Evolutionary conservation across 2,113 vertebrate genomes (phyloP).

Genomic region (Oxygymnocypris stewartii): DNA sequence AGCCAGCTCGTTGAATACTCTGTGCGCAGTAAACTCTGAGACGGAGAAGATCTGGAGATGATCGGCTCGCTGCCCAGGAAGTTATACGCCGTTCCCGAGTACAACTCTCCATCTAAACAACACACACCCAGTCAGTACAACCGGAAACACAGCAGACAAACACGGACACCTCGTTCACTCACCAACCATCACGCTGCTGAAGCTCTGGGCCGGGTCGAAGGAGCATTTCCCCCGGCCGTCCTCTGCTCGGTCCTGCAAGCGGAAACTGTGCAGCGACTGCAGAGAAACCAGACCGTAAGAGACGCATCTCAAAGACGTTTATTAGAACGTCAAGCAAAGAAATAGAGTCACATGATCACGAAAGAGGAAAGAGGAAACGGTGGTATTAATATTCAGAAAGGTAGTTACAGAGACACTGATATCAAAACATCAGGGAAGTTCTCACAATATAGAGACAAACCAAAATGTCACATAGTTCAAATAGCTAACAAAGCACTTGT

Average conservation of each 20-base stretch:
- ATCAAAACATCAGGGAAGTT: not conserved
- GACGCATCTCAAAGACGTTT: not conserved
- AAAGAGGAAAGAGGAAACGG: not conserved
- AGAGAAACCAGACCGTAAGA: constrained; percentile 4
- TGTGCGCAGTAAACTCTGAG: constrained; percentile 86
- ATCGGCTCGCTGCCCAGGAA: constrained; percentile 96
- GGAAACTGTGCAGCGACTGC: constrained; percentile 77
- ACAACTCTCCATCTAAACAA: constrained; percentile 88
- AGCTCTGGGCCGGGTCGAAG: constrained; percentile 94
- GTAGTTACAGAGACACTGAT: not conserved
- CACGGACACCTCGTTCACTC: constrained; percentile 70
- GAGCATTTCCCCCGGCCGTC: constrained; percentile 94
- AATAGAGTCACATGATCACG: not conserved
- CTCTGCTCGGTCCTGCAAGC: constrained; percentile 79
- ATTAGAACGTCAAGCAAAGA: too few relatives aligned
- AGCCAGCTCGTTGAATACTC: constrained; percentile 97
- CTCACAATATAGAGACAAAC: not conserved
- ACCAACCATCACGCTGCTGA: constrained; percentile 96
- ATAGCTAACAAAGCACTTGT: not conserved
- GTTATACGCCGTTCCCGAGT: constrained; percentile 92
- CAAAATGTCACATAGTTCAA: not conserved
- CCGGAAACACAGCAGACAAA: too few relatives aligned
- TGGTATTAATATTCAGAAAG: not conserved
- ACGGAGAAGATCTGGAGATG: constrained; percentile 85
- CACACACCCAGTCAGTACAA: not conserved